Evolutionary conservation across 1,140 invertebrate species (phyloP).

Genomic region (Leptestheria dahalacensis): DNA sequence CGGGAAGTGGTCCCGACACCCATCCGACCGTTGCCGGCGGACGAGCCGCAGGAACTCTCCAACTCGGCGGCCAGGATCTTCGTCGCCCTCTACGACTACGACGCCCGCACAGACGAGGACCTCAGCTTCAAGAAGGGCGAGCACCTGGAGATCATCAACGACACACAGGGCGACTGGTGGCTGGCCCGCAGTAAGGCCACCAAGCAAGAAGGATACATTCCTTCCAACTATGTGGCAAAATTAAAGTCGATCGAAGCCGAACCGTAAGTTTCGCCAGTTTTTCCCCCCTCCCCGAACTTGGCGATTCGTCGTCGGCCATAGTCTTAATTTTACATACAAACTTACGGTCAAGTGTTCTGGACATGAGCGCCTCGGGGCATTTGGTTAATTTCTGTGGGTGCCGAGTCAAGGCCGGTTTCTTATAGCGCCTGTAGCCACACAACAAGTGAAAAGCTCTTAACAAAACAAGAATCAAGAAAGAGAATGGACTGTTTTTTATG

Average conservation of each 20-base stretch:
- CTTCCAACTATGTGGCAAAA: constrained; percentile 98
- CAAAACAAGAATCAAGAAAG: too few species aligned
- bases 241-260: constrained; percentile 98
- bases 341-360: too few species aligned
- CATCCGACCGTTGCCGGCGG: neutral
- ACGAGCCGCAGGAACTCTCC: constrained; percentile 5
- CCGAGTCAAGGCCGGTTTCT: too few species aligned
- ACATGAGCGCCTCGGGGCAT: too few species aligned
- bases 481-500: too few species aligned
- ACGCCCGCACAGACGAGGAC: constrained; percentile 96
- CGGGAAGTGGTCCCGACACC: too few species aligned
- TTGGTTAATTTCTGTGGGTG: too few species aligned
- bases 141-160: constrained; percentile 93
- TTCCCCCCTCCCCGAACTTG: constrained; percentile 9
- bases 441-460: too few species aligned
- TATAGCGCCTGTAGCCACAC: too few species aligned
- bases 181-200: constrained; percentile 86
- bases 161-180: constrained; percentile 99
- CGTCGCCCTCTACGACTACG: constrained; percentile 96
- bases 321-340: too few species aligned
- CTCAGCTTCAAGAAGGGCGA: constrained; percentile 96
- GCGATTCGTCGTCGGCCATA: neutral
- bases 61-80: constrained; percentile 56
- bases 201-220: constrained; percentile 94
- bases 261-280: constrained; percentile 61